A percentile compares a stretch with the other conserved stretches of the same genome.
Evolutionary conservation across 2,888 invertebrate species (phyloP).

Genomic region (Antheraea assamensis): DNA sequence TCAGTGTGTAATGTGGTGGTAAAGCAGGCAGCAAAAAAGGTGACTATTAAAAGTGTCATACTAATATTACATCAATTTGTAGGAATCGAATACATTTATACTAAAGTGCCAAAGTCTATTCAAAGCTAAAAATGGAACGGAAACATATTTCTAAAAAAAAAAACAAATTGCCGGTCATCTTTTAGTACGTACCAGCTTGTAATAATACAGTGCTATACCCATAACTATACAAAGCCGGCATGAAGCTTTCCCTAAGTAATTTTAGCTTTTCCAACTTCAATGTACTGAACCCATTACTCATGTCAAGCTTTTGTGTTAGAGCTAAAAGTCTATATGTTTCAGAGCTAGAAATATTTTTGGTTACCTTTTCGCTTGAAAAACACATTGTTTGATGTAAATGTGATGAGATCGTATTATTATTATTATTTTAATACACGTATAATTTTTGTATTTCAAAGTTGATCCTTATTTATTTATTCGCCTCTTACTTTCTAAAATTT

Average conservation of each 20-base stretch:
- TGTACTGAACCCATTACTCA: constrained; percentile 23
- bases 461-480: too few relatives aligned
- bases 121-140: too few relatives aligned
- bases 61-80: too few relatives aligned
- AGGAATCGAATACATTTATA: too few relatives aligned
- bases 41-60: too few relatives aligned
- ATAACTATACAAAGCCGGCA: background rate
- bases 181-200: background rate
- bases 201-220: background rate
- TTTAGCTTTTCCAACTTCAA: constrained; percentile 10
- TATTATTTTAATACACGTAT: too few relatives aligned
- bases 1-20: too few relatives aligned
- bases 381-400: background rate
- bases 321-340: background rate
- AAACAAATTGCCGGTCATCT: background rate
- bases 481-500: too few relatives aligned
- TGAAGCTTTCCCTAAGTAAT: constrained; percentile 5
- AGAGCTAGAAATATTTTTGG: constrained; percentile 7
- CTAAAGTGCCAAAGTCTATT: too few relatives aligned
- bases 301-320: constrained; percentile 17
- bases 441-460: too few relatives aligned
- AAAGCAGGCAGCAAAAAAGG: too few relatives aligned
- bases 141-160: background rate
- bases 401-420: too few relatives aligned
- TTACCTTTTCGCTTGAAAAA: background rate